Conservation (phyloP, 1,140 invertebrate genomes). For the Dolichoris vasculosae region DNA sequence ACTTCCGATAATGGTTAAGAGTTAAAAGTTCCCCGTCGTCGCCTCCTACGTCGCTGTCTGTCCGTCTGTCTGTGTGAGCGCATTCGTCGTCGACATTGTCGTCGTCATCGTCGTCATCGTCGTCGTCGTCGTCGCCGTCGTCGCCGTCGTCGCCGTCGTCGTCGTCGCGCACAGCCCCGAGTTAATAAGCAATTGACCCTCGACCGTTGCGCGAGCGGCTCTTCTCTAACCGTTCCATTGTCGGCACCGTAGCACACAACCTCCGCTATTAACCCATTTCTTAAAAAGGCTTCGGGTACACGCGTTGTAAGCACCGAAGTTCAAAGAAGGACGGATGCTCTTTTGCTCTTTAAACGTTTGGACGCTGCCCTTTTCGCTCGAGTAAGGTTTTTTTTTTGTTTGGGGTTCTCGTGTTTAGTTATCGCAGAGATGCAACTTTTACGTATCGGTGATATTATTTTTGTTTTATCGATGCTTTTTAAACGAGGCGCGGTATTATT, state of each 20-base stretch:
- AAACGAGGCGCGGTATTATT: too few relatives aligned
- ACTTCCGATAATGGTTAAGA: conserved; percentile 58
- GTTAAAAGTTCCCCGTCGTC: conserved; percentile 35
- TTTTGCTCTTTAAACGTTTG: background rate
- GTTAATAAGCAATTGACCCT: conserved; percentile 74
- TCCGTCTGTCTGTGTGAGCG: background rate
- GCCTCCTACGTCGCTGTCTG: background rate
- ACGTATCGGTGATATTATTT: too few relatives aligned
- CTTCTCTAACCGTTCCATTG: conserved; percentile 64
- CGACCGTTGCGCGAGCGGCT: conserved; percentile 36
- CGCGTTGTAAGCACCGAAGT: background rate
- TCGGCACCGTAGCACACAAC: background rate
- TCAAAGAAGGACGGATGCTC: background rate
- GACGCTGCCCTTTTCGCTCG: background rate
- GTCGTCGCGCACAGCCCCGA: conserved; percentile 45
- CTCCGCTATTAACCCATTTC: conserved; percentile 38
- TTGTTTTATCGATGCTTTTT: too few relatives aligned
- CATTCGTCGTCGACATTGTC: background rate
- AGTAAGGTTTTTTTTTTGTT: too few relatives aligned
- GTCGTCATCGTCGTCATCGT: background rate
- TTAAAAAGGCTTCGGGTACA: conserved; percentile 13
- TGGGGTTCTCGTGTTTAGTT: background rate
- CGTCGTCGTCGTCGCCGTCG: too few relatives aligned
- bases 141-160: background rate
- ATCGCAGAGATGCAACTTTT: too few relatives aligned